Evolutionary conservation across 30 jellyfish, hydroid and myxozoan genomes (phyloP).

Genomic region (Cassiopea andromeda): DNA sequence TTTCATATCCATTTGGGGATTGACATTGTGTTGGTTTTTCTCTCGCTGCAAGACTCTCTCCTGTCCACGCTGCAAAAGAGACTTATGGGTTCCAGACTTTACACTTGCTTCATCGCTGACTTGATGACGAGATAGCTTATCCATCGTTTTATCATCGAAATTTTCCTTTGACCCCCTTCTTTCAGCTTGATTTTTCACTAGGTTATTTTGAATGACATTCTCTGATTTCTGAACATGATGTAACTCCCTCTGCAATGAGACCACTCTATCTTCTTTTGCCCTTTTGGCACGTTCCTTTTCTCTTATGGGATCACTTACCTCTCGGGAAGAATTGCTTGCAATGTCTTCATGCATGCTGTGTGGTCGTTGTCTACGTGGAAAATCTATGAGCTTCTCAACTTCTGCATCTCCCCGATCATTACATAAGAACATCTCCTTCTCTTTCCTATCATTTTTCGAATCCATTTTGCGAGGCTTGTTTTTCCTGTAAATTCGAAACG

Average conservation of each 20-base stretch:
- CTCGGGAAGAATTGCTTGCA: constrained; percentile 8
- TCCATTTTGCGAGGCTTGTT: constrained; percentile 49
- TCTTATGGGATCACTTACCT: constrained; percentile 27
- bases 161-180: background rate
- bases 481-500: constrained; percentile 22
- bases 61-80: constrained; percentile 55
- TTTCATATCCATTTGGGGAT: background rate
- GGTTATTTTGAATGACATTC: background rate
- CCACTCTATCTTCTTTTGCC: constrained; percentile 51
- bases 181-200: background rate
- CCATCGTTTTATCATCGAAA: background rate
- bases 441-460: constrained; percentile 47
- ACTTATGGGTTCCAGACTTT: constrained; percentile 6
- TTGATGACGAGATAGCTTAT: background rate
- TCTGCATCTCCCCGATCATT: background rate
- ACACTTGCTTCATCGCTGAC: background rate
- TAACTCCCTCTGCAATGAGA: constrained; percentile 41
- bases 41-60: constrained; percentile 49
- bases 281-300: constrained; percentile 54
- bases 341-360: constrained; percentile 69
- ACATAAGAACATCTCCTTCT: background rate
- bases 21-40: background rate
- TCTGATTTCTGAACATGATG: constrained; percentile 34
- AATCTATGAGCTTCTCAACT: constrained; percentile 33
- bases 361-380: constrained; percentile 53